Conservation (phyloP, 2,113 vertebrate genomes). For the Gnathonemus echidnorhynchus region DNA sequence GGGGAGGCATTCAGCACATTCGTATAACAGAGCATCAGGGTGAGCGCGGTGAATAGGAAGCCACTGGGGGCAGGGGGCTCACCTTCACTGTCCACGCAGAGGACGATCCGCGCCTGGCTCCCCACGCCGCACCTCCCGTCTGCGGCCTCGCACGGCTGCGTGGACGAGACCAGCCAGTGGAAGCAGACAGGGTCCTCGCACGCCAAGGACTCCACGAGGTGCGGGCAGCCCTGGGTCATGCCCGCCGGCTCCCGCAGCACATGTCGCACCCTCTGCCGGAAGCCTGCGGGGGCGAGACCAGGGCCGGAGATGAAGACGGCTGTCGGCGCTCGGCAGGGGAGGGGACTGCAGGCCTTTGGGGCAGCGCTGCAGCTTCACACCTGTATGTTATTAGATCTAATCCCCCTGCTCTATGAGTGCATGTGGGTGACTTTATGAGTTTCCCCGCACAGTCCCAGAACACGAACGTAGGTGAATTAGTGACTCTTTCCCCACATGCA, state of each 20-base stretch:
- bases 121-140: conserved; percentile 67
- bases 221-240: conserved; percentile 52
- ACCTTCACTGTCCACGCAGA: conserved; percentile 63
- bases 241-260: conserved; percentile 53
- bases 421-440: background rate
- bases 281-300: conserved; percentile 49
- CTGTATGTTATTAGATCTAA: background rate
- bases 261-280: conserved; percentile 64
- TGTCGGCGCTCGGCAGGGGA: no score
- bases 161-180: conserved; percentile 52
- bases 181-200: conserved; percentile 70
- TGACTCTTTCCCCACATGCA: background rate
- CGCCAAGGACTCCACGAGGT: conserved; percentile 64
- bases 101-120: conserved; percentile 47
- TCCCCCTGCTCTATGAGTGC: background rate
- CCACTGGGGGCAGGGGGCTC: conserved; percentile 11
- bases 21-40: background rate
- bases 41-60: no score
- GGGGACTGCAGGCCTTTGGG: no score
- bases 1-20: background rate
- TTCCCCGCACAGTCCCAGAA: background rate
- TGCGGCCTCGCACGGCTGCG: conserved; percentile 56
- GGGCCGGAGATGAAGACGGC: background rate
- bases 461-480: background rate
- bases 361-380: background rate